Evolutionary conservation across 2,888 invertebrate genomes (phyloP).

Genomic region (Macrosiphum euphorbiae): DNA sequence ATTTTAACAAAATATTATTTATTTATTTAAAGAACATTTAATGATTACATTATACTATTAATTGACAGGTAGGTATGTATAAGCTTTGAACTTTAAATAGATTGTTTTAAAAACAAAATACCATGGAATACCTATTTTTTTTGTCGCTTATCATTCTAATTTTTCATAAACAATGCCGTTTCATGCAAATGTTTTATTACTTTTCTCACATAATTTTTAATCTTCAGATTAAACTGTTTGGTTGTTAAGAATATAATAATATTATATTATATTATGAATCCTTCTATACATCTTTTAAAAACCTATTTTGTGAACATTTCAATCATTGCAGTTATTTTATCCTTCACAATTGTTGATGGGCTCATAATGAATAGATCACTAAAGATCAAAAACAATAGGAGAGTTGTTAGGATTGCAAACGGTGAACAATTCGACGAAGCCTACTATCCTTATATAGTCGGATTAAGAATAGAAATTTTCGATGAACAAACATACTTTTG

Average conservation of each 20-base stretch:
- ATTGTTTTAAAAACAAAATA: neutral
- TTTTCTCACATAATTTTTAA: neutral
- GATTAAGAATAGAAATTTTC: neutral
- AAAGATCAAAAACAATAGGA: neutral
- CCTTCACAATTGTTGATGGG: neutral
- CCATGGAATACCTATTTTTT: neutral
- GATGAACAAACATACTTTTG: neutral
- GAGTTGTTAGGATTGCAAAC: slow-evolving; percentile 34
- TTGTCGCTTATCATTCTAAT: neutral
- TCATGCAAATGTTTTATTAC: neutral
- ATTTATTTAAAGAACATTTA: neutral
- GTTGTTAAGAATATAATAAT: neutral
- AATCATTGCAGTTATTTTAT: neutral
- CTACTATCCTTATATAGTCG: slow-evolving; percentile 32
- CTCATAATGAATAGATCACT: neutral
- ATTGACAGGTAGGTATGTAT: too few relatives aligned
- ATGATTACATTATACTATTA: neutral
- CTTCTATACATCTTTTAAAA: neutral
- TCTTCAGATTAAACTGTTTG: neutral
- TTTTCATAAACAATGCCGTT: neutral
- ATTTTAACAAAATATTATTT: neutral
- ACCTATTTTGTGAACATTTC: neutral
- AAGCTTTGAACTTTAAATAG: neutral
- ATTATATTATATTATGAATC: neutral
- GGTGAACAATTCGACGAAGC: neutral